phyloP scores from a whole-genome alignment of 2,888 invertebrate genomes.

The Glomeris marginata region DNA sequence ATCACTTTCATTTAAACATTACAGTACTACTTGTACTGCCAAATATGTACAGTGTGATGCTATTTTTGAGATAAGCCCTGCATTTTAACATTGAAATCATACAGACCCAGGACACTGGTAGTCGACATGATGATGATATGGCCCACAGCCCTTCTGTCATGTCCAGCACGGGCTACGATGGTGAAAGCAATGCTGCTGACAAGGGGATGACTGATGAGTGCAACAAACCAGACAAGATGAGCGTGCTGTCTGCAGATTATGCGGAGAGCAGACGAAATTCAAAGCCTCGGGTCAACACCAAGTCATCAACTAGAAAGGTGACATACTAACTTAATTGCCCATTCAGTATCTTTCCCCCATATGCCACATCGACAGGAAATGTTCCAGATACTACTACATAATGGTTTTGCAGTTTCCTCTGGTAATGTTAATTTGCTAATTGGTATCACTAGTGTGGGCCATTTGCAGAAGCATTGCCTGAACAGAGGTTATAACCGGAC shows the following conservation, averaged over 20 bases:
- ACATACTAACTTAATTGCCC: conserved; percentile 44
- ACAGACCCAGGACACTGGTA: conserved; percentile 11
- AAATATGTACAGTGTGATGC: no score
- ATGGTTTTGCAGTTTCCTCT: no score
- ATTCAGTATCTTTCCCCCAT: background rate
- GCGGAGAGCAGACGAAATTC: conserved; percentile 18
- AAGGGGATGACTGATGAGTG: conserved; percentile 51
- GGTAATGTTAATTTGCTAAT: no score
- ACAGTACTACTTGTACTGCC: no score
- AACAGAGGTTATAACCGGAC: no score
- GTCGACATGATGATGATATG: conserved; percentile 28
- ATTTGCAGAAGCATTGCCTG: no score
- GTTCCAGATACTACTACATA: no score
- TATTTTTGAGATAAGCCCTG: no score
- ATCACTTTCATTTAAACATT: no score
- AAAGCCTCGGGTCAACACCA: conserved; percentile 31
- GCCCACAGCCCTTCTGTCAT: conserved; percentile 83
- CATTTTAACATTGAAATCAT: no score
- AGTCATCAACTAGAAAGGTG: conserved; percentile 62
- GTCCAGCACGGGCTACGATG: conserved; percentile 74
- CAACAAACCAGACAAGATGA: conserved; percentile 64
- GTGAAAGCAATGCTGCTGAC: conserved; percentile 55
- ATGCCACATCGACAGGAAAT: no score
- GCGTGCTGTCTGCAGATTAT: conserved; percentile 67
- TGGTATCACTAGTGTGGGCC: no score